These are phyloP conservation scores for Myotis lucifugus DNA, from an alignment of 2,113 vertebrate genomes.

Conservation along the genomic window DNA sequence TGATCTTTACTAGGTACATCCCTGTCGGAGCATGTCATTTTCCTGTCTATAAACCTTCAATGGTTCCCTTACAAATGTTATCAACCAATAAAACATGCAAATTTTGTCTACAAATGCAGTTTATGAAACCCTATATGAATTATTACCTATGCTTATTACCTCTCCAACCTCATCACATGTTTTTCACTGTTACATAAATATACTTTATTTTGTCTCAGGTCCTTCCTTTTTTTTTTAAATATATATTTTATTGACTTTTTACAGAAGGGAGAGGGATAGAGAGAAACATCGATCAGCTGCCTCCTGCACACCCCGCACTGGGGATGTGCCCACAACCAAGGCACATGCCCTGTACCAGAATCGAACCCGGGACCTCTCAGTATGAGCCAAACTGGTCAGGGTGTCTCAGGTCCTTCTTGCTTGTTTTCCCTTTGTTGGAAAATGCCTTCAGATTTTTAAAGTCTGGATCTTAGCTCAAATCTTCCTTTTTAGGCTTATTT, in stretches of 20 bases:
- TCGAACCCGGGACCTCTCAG: too few species aligned
- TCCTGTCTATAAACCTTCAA: background rate
- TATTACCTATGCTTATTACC: background rate
- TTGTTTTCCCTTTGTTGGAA: background rate
- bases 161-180: background rate
- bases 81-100: background rate
- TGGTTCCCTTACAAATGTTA: constrained; percentile 14
- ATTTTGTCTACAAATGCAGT: background rate
- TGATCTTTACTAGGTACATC: background rate
- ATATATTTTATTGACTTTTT: too few species aligned
- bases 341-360: too few species aligned
- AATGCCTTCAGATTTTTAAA: background rate
- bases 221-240: too few species aligned
- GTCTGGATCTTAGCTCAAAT: background rate
- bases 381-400: too few species aligned
- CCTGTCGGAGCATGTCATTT: background rate
- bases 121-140: background rate
- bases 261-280: too few species aligned
- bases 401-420: background rate
- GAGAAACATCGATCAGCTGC: too few species aligned
- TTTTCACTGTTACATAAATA: background rate
- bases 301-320: too few species aligned
- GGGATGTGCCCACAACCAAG: too few species aligned
- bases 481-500: background rate
- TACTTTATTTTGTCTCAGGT: background rate